Evolutionary conservation across 2,113 vertebrate species (phyloP).

Genomic region (Acanthochromis polyacanthus): DNA sequence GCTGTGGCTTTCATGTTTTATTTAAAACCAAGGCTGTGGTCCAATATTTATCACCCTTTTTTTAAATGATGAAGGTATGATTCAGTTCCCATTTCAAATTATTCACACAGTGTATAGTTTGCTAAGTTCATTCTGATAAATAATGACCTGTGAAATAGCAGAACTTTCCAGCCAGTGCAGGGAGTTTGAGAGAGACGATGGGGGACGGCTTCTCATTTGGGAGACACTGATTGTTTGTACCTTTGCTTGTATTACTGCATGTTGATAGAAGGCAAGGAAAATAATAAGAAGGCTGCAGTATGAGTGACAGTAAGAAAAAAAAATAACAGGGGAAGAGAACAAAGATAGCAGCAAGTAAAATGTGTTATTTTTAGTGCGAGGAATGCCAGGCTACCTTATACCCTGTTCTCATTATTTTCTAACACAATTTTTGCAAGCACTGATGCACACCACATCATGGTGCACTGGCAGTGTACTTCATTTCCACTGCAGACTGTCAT

Average conservation of each 20-base stretch:
- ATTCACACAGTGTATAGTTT: background rate
- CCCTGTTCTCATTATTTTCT: background rate
- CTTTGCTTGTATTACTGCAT: background rate
- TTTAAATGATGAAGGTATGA: background rate
- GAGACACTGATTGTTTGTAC: slow-evolving; percentile 5
- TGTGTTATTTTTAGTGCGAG: background rate
- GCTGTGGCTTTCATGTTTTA: background rate
- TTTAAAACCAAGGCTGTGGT: background rate
- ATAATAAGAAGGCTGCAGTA: background rate
- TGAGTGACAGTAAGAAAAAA: background rate
- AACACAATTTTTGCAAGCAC: background rate
- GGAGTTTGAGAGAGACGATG: background rate
- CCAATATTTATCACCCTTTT: background rate
- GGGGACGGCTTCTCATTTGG: background rate
- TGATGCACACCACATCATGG: background rate
- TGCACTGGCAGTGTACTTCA: background rate
- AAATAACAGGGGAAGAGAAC: background rate
- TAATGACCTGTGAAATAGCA: background rate
- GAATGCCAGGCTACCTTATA: background rate
- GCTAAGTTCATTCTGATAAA: background rate
- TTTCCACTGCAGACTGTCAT: slow-evolving; percentile 16
- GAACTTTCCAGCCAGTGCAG: background rate
- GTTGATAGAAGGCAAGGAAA: background rate
- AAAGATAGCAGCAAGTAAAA: background rate
- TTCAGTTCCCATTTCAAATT: background rate